Percentiles rank a stretch among this genome's conserved stretches.
phyloP scores from a whole-genome alignment of 2,113 vertebrate species.

The Hypanus sabinus region DNA sequence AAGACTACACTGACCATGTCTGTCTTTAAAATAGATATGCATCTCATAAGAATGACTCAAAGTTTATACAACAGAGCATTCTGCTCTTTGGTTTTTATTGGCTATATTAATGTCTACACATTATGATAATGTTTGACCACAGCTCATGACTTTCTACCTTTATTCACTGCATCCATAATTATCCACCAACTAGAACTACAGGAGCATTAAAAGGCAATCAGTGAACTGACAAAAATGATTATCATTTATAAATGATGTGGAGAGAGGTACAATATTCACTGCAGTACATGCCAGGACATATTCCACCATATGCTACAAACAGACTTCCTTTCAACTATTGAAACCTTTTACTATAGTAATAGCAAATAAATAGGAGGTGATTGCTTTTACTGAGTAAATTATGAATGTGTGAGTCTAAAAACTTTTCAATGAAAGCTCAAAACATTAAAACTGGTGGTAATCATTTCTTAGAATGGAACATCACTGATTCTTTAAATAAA shows the following conservation, averaged over 20 bases:
- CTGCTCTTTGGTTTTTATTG: background rate
- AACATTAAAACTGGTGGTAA: background rate
- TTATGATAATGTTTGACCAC: background rate
- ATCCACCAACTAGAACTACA: background rate
- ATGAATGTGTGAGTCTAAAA: background rate
- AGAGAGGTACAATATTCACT: background rate
- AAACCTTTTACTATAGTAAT: background rate
- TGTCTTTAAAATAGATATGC: background rate
- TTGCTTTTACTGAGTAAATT: background rate
- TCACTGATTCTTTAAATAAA: background rate
- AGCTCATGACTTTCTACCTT: background rate
- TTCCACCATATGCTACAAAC: background rate
- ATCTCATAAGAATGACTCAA: background rate
- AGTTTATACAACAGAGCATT: background rate
- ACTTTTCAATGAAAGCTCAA: background rate
- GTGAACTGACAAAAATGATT: constrained; percentile 4
- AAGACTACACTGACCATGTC: background rate
- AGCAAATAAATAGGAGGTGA: background rate
- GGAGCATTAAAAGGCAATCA: background rate
- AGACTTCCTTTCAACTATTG: background rate
- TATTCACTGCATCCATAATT: background rate
- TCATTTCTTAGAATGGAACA: background rate
- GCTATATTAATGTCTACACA: background rate
- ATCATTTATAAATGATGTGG: constrained; percentile 4
- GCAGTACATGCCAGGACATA: background rate